Evolutionary conservation across 2,113 vertebrate genomes (phyloP).

Genomic region (Notothenia coriiceps): DNA sequence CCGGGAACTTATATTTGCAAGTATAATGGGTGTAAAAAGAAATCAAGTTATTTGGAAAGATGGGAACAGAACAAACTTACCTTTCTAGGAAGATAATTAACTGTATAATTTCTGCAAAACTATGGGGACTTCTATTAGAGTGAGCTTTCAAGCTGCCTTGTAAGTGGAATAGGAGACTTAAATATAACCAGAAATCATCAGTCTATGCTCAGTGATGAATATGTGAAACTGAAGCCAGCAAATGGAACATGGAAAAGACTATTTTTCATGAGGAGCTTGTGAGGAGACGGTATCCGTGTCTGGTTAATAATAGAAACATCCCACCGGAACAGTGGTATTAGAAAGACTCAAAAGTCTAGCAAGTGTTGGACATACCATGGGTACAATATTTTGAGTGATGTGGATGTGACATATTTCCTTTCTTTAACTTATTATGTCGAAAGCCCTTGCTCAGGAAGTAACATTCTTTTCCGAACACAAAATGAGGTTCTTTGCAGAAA

Average conservation of each 20-base stretch:
- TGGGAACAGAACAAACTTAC: not conserved
- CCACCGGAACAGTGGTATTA: constrained; percentile 42
- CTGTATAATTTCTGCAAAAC: not conserved
- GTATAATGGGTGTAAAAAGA: not conserved
- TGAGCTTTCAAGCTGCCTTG: constrained; percentile 3
- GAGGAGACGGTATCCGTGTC: constrained; percentile 29
- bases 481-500: not conserved
- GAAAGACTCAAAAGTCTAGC: constrained; percentile 18
- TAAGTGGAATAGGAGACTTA: not conserved
- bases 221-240: constrained; percentile 11
- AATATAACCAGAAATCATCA: constrained; percentile 7
- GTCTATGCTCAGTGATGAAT: constrained; percentile 29
- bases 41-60: not conserved
- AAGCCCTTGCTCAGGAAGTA: not conserved
- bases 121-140: not conserved
- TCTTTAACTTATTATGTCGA: not conserved
- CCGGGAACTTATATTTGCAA: constrained; percentile 1
- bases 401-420: not conserved
- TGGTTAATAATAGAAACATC: constrained; percentile 55
- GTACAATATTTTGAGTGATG: not conserved
- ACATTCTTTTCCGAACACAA: not conserved
- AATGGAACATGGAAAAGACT: constrained; percentile 46
- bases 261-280: constrained; percentile 39
- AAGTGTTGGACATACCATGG: constrained; percentile 4
- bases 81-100: not conserved